Evolutionary conservation across 2,888 invertebrate genomes (phyloP), one percentile per base, ranked within the genome.

Genomic region (Cheilosia impressa): DNA sequence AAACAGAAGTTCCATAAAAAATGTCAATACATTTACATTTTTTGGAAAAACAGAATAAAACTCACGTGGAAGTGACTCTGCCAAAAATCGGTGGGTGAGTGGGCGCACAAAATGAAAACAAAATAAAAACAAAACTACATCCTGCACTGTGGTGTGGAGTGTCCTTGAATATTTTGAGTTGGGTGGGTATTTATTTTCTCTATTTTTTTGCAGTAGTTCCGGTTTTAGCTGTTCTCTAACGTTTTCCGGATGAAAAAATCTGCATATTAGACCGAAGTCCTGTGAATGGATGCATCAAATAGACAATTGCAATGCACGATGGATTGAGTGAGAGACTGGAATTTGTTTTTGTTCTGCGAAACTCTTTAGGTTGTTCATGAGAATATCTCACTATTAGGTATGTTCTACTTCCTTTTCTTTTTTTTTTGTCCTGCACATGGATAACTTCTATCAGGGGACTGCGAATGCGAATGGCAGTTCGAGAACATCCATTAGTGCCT

Each of bases 241-340:
- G 52, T 15, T 47, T 17, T 47, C 7, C 47, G 17, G 7, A 47
- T 47, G 47, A 41, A 22, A 60, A 38, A 34, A 34, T 58, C 22
- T 24, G 24, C 22, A 52, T 24, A 24, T 13, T 13, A 55, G 9
- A 57, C 13, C 57, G 31, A 34, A 17, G 34, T 57, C 31, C 31
- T 34, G 34, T 57, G 57, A 31, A 57, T 57, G 57, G 17, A 57
- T 57, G 57, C 57, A 27, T 55, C n/a, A 55, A 31, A 55, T 17
- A n/a, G 55, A 55, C 55, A 55, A 27, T 27, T n/a, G 24, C 13
- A 55, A 55, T n/a, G 55, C 4, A 52, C 22, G 52, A 9, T 55
- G 55, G n/a, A 55, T 27, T 55, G 27, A 27, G 17, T 22, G 10
- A 9, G 10, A 5, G 27, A 10, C 17, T 50, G 19, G 19, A 9